Conservation (phyloP, 2,888 invertebrate genomes). For the Mechanitis messenoides region DNA sequence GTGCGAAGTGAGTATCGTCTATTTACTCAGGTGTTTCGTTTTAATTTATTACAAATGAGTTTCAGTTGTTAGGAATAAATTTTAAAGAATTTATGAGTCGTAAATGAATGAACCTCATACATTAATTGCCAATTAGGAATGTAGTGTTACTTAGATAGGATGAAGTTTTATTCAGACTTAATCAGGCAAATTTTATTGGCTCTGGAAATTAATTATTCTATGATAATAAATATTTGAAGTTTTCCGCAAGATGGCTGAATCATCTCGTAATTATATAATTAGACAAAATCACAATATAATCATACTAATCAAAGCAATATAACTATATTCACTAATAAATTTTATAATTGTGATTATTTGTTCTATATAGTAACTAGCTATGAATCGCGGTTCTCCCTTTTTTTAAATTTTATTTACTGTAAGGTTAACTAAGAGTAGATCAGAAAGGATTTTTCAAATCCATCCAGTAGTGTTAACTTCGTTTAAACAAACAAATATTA, state of each 20-base stretch:
- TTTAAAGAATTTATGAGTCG: constrained; percentile 28
- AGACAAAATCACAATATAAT: background rate
- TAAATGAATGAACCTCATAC: constrained; percentile 26
- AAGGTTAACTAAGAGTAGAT: too few relatives aligned
- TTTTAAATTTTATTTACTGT: too few relatives aligned
- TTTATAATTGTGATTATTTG: too few relatives aligned
- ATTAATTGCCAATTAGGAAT: constrained; percentile 33
- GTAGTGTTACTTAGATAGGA: constrained; percentile 15
- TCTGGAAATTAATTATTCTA: too few relatives aligned
- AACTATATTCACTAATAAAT: too few relatives aligned
- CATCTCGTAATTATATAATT: constrained; percentile 1
- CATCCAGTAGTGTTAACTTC: too few relatives aligned
- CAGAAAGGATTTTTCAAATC: too few relatives aligned
- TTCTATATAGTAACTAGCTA: too few relatives aligned
- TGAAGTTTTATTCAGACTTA: background rate
- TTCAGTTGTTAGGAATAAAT: constrained; percentile 29
- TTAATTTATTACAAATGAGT: constrained; percentile 38
- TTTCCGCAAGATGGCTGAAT: too few relatives aligned
- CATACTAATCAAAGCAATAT: too few relatives aligned
- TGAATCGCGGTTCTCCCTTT: too few relatives aligned
- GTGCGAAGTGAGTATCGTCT: constrained; percentile 9
- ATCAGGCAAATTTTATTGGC: background rate
- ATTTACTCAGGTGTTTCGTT: constrained; percentile 25
- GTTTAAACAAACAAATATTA: background rate
- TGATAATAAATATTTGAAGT: too few relatives aligned